phyloP scores from a whole-genome alignment of 2,797 vertebrate species.

The Intellagama lesueurii region DNA sequence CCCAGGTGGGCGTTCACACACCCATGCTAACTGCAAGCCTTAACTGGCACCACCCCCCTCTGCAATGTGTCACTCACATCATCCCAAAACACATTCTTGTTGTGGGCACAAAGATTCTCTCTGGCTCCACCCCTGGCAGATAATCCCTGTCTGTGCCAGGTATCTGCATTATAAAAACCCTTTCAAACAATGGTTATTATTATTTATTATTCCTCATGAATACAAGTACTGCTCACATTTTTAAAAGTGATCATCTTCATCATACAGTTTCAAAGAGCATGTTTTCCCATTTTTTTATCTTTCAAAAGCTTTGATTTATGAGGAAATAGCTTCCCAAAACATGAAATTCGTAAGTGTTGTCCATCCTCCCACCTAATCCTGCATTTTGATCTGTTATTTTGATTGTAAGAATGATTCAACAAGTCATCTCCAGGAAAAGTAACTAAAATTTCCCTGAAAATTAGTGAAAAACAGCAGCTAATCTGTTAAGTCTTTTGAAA shows the following conservation, averaged over 20 bases:
- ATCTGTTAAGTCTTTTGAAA: not conserved
- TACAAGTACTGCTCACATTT: not conserved
- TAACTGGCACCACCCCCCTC: constrained; percentile 30
- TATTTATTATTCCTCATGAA: not conserved
- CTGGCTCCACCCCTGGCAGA: constrained; percentile 55
- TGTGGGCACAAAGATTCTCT: constrained; percentile 54
- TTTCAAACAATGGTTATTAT: not conserved
- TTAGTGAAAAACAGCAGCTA: not conserved
- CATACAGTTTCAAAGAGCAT: not conserved
- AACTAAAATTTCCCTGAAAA: not conserved
- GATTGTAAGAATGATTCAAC: not conserved
- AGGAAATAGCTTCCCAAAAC: not conserved
- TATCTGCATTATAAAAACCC: not conserved
- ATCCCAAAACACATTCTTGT: constrained; percentile 69
- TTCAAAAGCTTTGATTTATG: not conserved
- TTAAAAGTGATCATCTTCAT: not conserved
- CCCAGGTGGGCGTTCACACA: constrained; percentile 71
- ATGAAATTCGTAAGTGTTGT: not conserved
- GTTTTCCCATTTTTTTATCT: not conserved
- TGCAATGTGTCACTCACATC: constrained; percentile 19
- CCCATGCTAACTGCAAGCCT: constrained; percentile 67
- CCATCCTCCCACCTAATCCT: not conserved
- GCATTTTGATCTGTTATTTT: not conserved
- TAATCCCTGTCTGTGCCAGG: constrained; percentile 39
- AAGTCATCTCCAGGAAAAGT: not conserved